Conservation (phyloP, 2,888 invertebrate genomes). For the Thyatira batis region DNA sequence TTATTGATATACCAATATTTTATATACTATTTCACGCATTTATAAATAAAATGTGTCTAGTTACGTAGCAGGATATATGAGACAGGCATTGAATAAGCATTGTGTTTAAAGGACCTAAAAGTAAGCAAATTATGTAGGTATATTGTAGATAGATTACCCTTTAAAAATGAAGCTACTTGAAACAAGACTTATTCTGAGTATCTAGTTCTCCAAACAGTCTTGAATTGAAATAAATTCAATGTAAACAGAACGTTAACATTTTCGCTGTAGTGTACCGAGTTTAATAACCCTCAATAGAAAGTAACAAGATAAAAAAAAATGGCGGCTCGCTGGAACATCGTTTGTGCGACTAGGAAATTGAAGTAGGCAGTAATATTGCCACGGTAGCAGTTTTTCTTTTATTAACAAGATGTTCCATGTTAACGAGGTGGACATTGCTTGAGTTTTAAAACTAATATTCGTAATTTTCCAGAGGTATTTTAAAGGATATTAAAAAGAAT, state of each 20-base stretch:
- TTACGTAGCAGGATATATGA: too few species aligned
- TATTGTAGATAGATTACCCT: too few species aligned
- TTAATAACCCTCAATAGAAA: not conserved
- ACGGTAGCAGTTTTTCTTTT: not conserved
- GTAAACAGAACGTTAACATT: not conserved
- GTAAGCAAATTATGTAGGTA: too few species aligned
- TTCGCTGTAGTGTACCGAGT: not conserved
- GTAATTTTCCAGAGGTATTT: too few species aligned
- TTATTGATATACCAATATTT: too few species aligned
- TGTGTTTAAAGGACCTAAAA: too few species aligned
- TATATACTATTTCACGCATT: too few species aligned
- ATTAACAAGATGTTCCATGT: not conserved
- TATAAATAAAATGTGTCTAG: too few species aligned
- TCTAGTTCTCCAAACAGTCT: not conserved
- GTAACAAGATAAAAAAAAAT: not conserved
- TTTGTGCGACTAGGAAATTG: not conserved
- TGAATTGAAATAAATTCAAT: not conserved
- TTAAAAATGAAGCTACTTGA: not conserved
- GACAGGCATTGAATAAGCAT: too few species aligned
- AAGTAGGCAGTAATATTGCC: not conserved
- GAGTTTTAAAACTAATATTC: not conserved
- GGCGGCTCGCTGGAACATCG: not conserved
- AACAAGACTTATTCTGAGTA: not conserved
- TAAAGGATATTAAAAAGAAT: too few species aligned
- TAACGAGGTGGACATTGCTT: not conserved